phyloP scores from a whole-genome alignment of 2,888 invertebrate genomes.

The Melanchra persicariae region DNA sequence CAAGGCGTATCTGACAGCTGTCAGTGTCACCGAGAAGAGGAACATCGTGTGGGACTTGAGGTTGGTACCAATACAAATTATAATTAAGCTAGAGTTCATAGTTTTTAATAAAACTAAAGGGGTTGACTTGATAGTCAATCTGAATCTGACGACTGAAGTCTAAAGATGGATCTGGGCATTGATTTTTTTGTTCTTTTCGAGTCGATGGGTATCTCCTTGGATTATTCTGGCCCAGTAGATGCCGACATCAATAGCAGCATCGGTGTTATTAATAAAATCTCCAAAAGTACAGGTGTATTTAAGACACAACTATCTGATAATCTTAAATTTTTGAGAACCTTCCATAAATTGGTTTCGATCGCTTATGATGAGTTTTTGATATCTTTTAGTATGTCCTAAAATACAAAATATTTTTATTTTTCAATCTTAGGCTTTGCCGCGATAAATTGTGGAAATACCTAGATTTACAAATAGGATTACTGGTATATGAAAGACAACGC shows the following conservation, averaged over 20 bases:
- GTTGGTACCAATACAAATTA: conserved; percentile 68
- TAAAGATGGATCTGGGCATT: too few relatives aligned
- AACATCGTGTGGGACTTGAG: conserved; percentile 96
- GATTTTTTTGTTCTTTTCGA: too few relatives aligned
- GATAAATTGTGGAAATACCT: background rate
- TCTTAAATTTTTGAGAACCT: background rate
- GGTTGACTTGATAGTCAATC: background rate
- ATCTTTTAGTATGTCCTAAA: background rate
- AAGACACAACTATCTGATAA: too few relatives aligned
- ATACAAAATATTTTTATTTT: background rate
- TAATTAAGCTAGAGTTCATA: too few relatives aligned
- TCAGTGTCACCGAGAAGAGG: conserved; percentile 96
- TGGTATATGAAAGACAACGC: conserved; percentile 1
- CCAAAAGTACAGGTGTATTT: too few relatives aligned
- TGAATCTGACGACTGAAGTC: too few relatives aligned
- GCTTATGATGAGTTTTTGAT: background rate
- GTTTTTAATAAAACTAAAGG: too few relatives aligned
- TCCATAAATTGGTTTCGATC: background rate
- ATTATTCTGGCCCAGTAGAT: too few relatives aligned
- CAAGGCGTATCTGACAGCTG: conserved; percentile 94
- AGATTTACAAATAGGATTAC: conserved; percentile 1
- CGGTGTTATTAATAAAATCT: too few relatives aligned
- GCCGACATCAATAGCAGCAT: too few relatives aligned
- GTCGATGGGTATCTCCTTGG: too few relatives aligned
- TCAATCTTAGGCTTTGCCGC: background rate